Evolutionary conservation across 2,888 invertebrate genomes (phyloP).

Genomic region (Andricus curvator): DNA sequence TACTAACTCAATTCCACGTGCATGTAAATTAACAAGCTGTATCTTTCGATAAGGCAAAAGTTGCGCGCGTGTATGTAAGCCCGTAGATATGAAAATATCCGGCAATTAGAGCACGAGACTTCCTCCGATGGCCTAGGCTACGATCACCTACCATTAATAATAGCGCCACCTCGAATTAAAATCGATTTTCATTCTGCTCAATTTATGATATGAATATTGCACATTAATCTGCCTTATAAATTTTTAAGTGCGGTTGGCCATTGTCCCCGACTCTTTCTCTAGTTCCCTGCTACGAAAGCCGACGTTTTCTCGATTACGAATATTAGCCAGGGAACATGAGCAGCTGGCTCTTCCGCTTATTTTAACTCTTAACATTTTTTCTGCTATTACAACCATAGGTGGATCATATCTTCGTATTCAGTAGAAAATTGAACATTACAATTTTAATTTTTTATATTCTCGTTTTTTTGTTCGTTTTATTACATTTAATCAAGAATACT

Average conservation of each 20-base stretch:
- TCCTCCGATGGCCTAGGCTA: constrained; percentile 14
- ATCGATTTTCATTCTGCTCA: constrained; percentile 61
- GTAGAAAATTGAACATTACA: background rate
- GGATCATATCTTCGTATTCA: background rate
- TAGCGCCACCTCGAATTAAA: constrained; percentile 62
- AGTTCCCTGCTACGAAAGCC: constrained; percentile 1
- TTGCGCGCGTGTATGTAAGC: constrained; percentile 20
- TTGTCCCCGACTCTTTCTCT: background rate
- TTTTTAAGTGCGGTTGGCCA: constrained; percentile 38
- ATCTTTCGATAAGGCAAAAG: constrained; percentile 55
- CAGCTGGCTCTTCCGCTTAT: constrained; percentile 19
- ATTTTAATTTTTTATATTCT: too few species aligned
- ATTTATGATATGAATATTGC: constrained; percentile 67
- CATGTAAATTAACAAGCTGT: background rate
- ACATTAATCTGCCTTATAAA: constrained; percentile 42
- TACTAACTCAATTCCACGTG: background rate
- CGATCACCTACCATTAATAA: constrained; percentile 59
- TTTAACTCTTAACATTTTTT: constrained; percentile 1
- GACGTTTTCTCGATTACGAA: constrained; percentile 27
- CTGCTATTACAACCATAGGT: background rate
- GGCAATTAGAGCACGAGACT: constrained; percentile 65
- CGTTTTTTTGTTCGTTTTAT: background rate
- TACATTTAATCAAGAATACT: background rate
- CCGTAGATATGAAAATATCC: constrained; percentile 63
- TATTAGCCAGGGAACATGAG: constrained; percentile 1